These are phyloP conservation scores for Rhombomys opimus DNA, from an alignment of 2,113 vertebrate genomes.

Conservation along the genomic window DNA sequence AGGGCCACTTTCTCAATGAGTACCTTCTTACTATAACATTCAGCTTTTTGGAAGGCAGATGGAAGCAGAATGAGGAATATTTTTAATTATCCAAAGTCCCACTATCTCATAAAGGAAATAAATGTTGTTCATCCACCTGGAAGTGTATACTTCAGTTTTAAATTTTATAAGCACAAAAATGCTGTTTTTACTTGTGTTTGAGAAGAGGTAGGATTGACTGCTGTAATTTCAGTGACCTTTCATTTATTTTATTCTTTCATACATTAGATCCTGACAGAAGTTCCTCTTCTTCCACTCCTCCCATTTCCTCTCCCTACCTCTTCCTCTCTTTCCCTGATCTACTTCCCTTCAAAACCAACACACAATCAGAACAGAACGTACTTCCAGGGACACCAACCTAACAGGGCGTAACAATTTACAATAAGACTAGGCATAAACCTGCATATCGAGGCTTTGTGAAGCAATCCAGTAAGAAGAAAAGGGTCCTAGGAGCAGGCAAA, in stretches of 20 bases:
- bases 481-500: background rate
- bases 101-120: constrained; percentile 33
- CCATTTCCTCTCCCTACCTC: background rate
- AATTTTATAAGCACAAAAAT: constrained; percentile 32
- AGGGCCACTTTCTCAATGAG: constrained; percentile 69
- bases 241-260: background rate
- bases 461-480: background rate
- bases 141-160: background rate
- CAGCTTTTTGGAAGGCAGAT: constrained; percentile 45
- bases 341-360: background rate
- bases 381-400: background rate
- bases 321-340: background rate
- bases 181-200: background rate
- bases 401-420: background rate
- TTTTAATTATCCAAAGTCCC: constrained; percentile 35
- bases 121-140: background rate
- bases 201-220: background rate
- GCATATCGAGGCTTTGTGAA: background rate
- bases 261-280: background rate
- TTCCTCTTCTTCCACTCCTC: background rate
- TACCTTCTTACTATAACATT: constrained; percentile 69
- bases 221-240: background rate
- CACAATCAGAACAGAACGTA: no score
- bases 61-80: constrained; percentile 41
- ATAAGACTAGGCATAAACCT: background rate